A percentile compares a stretch with the other conserved stretches of the same genome.
These are phyloP conservation scores for Proales similis DNA, from an alignment of 1,140 invertebrate genomes.

Conservation along the genomic window DNA sequence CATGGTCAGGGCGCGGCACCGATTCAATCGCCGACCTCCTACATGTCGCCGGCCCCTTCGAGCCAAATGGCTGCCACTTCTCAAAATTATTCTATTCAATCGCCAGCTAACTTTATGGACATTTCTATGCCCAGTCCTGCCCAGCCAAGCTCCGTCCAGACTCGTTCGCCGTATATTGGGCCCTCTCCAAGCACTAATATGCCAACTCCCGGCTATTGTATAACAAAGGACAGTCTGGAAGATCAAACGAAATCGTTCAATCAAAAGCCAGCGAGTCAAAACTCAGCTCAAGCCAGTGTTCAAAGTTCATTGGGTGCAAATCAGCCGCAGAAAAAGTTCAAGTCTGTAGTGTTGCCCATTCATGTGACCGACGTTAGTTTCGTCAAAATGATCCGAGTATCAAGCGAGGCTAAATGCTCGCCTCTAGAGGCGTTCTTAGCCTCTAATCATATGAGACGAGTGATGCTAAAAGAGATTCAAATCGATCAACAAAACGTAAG, in stretches of 20 bases:
- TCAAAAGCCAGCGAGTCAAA: no score
- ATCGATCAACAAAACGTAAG: constrained; percentile 18
- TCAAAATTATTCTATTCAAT: constrained; percentile 19
- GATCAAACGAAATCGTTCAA: no score
- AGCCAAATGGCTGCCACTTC: constrained; percentile 3
- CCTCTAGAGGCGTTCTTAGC: constrained; percentile 15
- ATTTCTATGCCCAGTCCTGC: constrained; percentile 14
- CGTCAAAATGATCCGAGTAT: constrained; percentile 8
- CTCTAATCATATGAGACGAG: constrained; percentile 16
- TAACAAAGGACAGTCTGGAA: no score
- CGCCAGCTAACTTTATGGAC: constrained; percentile 26
- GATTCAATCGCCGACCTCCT: constrained; percentile 21
- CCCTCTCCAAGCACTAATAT: constrained; percentile 22
- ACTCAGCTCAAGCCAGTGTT: no score
- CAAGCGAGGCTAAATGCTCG: neutral
- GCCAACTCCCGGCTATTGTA: no score
- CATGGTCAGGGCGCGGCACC: neutral
- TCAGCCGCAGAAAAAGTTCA: constrained; percentile 29
- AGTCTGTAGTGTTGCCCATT: constrained; percentile 18
- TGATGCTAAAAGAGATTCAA: constrained; percentile 2
- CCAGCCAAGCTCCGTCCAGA: neutral
- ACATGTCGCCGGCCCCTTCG: constrained; percentile 10
- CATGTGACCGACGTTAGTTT: constrained; percentile 32
- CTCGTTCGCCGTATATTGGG: constrained; percentile 14
- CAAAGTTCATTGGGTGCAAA: no score